Evolutionary conservation across 2,888 invertebrate species (phyloP).

Genomic region (Oithona nana): DNA sequence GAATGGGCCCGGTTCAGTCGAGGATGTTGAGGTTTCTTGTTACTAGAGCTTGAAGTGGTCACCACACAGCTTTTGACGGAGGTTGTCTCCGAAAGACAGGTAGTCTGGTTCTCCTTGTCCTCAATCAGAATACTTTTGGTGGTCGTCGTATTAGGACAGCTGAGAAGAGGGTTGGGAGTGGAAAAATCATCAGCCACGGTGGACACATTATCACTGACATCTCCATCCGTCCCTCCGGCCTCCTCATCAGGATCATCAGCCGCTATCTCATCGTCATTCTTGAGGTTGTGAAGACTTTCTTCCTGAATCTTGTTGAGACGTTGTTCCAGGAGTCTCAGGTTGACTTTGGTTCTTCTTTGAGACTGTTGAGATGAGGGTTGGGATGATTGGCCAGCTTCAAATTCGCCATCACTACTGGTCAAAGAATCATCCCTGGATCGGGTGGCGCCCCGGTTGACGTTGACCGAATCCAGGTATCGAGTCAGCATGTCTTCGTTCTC

Average conservation of each 20-base stretch:
- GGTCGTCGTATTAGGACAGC: not conserved
- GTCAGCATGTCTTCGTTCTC: slow-evolving; percentile 2
- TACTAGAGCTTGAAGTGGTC: not conserved
- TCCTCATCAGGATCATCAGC: not conserved
- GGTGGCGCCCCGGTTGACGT: not conserved
- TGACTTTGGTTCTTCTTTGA: not conserved
- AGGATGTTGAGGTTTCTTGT: not conserved
- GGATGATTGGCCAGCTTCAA: not conserved
- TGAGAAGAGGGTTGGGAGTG: not conserved
- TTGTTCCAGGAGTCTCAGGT: slow-evolving; percentile 15
- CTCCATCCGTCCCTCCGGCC: no score
- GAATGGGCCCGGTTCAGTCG: slow-evolving; percentile 6
- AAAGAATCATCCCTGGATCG: slow-evolving; percentile 8
- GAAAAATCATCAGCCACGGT: not conserved
- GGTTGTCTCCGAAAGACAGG: no score
- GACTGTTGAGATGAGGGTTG: not conserved
- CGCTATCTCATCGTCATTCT: not conserved
- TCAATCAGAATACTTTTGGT: not conserved
- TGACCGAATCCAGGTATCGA: not conserved
- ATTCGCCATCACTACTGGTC: slow-evolving; percentile 10
- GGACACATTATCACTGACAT: not conserved
- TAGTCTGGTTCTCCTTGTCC: not conserved
- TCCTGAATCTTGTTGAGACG: slow-evolving; percentile 17
- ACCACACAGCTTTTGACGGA: not conserved
- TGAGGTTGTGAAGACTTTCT: slow-evolving; percentile 5